Conservation (phyloP, 2,113 vertebrate species). For the Ophthalmolycus amberensis region DNA sequence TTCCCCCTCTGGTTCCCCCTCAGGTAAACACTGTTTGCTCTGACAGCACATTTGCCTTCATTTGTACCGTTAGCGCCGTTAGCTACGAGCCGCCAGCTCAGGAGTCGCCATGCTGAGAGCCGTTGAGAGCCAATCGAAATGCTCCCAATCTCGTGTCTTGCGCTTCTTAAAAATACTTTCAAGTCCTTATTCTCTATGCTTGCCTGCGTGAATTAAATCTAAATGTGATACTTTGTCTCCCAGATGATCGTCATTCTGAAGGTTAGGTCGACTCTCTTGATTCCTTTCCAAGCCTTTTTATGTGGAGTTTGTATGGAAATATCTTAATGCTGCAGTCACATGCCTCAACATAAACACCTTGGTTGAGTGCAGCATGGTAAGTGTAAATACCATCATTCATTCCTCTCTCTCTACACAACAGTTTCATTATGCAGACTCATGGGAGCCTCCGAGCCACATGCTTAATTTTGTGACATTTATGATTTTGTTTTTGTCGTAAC, state of each 20-base stretch:
- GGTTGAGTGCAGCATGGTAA: constrained; percentile 13
- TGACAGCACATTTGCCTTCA: neutral
- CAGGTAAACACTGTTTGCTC: neutral
- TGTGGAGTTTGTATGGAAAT: constrained; percentile 63
- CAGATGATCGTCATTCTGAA: neutral
- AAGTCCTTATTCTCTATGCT: neutral
- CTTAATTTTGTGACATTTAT: neutral
- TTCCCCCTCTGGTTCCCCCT: neutral
- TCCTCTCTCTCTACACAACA: constrained; percentile 8
- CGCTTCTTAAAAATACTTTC: neutral
- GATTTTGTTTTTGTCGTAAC: neutral
- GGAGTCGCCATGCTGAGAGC: neutral
- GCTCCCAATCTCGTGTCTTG: neutral
- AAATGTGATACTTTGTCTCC: neutral
- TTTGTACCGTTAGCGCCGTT: neutral
- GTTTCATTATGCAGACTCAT: neutral
- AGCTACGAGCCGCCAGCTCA: neutral
- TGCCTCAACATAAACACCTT: constrained; percentile 44
- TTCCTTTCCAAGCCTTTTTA: neutral
- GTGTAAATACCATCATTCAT: constrained; percentile 32
- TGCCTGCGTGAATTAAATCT: neutral
- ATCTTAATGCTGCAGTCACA: constrained; percentile 44
- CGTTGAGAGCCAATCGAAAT: neutral
- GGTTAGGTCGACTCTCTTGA: neutral
- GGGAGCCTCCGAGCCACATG: constrained; percentile 1